These are phyloP conservation scores for Cyprichromis sp. DNA, from an alignment of 2,113 vertebrate genomes.

Conservation along the genomic window DNA sequence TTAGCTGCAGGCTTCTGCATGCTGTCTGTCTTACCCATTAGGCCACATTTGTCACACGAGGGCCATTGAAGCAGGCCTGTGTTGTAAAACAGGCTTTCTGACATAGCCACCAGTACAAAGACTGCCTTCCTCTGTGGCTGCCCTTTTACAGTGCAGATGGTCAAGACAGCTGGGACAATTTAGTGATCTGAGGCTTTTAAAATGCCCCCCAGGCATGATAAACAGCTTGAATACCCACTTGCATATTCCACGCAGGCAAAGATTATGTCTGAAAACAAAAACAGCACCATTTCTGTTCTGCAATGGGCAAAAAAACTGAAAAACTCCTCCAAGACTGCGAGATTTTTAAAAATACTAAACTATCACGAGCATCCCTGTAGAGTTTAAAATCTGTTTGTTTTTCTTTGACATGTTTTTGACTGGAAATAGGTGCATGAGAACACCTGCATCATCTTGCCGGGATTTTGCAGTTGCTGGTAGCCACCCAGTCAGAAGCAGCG, in stretches of 20 bases:
- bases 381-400: background rate
- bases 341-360: background rate
- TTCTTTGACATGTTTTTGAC: background rate
- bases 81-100: constrained; percentile 75
- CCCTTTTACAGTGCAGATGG: constrained; percentile 75
- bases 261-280: constrained; percentile 43
- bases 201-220: constrained; percentile 72
- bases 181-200: constrained; percentile 73
- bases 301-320: background rate
- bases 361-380: background rate
- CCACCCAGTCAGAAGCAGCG: constrained; percentile 19
- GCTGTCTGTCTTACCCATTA: constrained; percentile 70
- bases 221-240: constrained; percentile 67
- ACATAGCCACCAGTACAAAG: constrained; percentile 74
- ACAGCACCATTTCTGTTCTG: constrained; percentile 22
- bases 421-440: background rate
- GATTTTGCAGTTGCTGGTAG: constrained; percentile 24
- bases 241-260: constrained; percentile 51
- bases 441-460: background rate
- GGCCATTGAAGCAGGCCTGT: constrained; percentile 64
- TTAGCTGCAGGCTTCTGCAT: constrained; percentile 63
- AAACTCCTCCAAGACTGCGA: background rate
- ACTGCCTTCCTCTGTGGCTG: constrained; percentile 40
- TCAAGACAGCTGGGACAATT: constrained; percentile 78
- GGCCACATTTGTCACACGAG: constrained; percentile 65